A percentile compares a stretch with the other conserved stretches of the same genome.
phyloP scores from a whole-genome alignment of 1,140 invertebrate species.

The Drosophila miranda region DNA sequence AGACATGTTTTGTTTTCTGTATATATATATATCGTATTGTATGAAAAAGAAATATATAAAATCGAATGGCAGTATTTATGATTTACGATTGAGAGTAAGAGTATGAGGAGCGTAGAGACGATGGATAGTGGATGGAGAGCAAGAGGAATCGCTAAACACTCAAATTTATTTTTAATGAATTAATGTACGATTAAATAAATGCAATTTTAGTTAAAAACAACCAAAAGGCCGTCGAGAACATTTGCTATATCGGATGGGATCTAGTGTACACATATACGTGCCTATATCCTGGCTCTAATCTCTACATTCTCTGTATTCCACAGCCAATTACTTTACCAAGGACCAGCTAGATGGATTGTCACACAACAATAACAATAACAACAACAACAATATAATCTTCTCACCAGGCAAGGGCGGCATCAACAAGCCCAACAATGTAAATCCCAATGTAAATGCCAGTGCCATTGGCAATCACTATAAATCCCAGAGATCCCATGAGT shows the following conservation, averaged over 20 bases:
- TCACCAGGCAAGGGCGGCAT: conserved; percentile 28
- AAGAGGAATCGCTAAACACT: conserved; percentile 41
- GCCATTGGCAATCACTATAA: neutral
- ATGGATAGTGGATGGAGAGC: conserved; percentile 22
- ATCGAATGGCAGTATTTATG: conserved; percentile 76
- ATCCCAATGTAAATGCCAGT: conserved; percentile 22
- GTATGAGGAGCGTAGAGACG: neutral
- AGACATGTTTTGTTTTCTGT: conserved; percentile 30
- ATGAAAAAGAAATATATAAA: conserved; percentile 25
- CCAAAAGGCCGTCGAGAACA: neutral
- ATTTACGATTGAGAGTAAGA: conserved; percentile 54
- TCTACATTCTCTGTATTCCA: neutral
- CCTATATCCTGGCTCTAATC: neutral
- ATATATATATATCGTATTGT: conserved; percentile 41
- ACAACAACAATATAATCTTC: conserved; percentile 52
- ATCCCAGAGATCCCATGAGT: conserved; percentile 18
- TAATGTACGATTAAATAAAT: conserved; percentile 76
- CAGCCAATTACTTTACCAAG: conserved; percentile 51
- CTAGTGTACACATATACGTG: no score
- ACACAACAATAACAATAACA: conserved; percentile 56
- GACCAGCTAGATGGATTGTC: conserved; percentile 60
- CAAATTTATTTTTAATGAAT: conserved; percentile 70
- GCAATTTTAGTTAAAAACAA: conserved; percentile 77
- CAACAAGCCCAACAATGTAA: conserved; percentile 12
- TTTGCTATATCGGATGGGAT: neutral